Evolutionary conservation across 2,113 vertebrate genomes (phyloP), one percentile per base, ranked within the genome.

Genomic region (Bothrops jararaca): DNA sequence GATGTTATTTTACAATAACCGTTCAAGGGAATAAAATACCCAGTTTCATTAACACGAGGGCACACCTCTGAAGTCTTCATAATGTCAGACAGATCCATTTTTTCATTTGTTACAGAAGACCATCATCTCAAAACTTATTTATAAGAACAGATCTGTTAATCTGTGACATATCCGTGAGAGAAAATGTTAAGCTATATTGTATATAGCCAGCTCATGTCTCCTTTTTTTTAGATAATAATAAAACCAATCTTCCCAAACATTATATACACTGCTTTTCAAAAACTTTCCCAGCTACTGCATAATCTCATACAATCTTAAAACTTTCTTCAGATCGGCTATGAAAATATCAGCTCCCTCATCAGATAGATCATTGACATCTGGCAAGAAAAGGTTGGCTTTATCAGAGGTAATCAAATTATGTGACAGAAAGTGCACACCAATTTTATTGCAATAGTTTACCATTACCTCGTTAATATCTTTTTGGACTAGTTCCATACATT

Each of bases 371-470:
- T 64, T 86, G 22, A 34, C 13, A 42, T 89, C 88, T 48, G 88
- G 74, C 48, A 86, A 45, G 57, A 92, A 93, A 24, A 93, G 45
- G 5, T 18, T 4, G 86, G 54, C 5, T 24, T 86, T 91, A 45
- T 92, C 56, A 86, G 74, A 45, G 13, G 93, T 89, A 54, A 93
- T 64, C 20, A 86, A 89, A 18, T 64, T 52, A 89, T 93, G 93
- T 50, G 48, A n/a, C 57, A 93, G 12, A 91, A 89, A 92, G 9
- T 48, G 9, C 34, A 86, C 58, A 29, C 74, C 56, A 60, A 54
- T 93, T 93, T 89, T 34, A 89, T 85, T 89, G 24, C 93, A 93
- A 90, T 86, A 92, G 26, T 34, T 3, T 89, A 52, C 88, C 90
- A 93, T 92, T 56, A 89, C 26, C 1, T 1, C 39, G 88, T 92